Percentiles rank a stretch among this genome's conserved stretches.
These are phyloP conservation scores for Zaprionus ghesquierei DNA, from an alignment of 1,140 invertebrate species.

Conservation along the genomic window DNA sequence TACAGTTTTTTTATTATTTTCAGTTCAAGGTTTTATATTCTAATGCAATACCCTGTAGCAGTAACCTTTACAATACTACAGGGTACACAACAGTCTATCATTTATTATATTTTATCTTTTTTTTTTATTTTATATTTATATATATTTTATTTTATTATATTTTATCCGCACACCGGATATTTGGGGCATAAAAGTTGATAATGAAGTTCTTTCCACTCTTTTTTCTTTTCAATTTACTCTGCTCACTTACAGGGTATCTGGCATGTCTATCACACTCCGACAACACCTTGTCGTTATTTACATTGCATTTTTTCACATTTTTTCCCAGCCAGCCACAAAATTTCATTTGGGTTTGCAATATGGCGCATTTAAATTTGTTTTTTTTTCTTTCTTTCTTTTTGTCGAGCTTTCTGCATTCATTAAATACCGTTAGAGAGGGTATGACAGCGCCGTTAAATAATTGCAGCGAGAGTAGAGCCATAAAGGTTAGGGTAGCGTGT, in stretches of 20 bases:
- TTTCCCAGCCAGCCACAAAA: slow-evolving; percentile 72
- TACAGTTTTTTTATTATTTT: no score
- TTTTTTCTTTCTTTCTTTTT: neutral
- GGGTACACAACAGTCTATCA: no score
- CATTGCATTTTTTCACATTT: slow-evolving; percentile 42
- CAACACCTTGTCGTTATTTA: slow-evolving; percentile 27
- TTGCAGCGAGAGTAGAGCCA: neutral
- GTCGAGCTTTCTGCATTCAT: neutral
- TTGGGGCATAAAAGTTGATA: no score
- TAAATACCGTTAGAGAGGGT: neutral
- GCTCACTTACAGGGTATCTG: slow-evolving; percentile 13
- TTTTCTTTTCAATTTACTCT: neutral
- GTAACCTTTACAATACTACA: no score
- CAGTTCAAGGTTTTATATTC: no score
- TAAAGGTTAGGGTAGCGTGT: neutral
- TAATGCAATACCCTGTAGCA: no score
- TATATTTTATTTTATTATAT: neutral
- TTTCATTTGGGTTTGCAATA: slow-evolving; percentile 78
- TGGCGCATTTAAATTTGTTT: slow-evolving; percentile 67
- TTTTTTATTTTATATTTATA: neutral
- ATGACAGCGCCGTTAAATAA: neutral
- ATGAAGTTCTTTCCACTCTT: neutral
- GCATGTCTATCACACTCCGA: neutral
- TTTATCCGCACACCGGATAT: no score
- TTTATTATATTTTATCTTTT: no score